Conservation (phyloP, 2,888 invertebrate genomes). For the Elmis aenea region DNA sequence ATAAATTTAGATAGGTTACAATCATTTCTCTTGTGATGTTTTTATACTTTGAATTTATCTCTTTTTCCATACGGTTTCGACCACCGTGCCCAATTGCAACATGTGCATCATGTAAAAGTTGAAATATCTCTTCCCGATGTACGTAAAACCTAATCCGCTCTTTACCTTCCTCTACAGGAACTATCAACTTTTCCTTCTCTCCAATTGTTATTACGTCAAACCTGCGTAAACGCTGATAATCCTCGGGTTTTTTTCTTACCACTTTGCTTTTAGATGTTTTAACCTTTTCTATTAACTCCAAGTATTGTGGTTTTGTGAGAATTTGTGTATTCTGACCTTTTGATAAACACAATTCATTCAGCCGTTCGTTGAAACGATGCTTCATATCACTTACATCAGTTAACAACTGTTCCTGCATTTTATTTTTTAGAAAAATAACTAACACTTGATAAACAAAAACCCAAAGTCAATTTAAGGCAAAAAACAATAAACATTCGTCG, state of each 20-base stretch:
- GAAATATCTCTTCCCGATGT: constrained; percentile 15
- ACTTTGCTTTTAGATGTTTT: constrained; percentile 6
- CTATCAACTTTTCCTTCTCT: constrained; percentile 11
- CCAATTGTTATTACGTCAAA: constrained; percentile 15
- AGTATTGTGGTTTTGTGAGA: constrained; percentile 5
- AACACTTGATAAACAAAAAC: too few species aligned
- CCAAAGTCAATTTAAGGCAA: too few species aligned
- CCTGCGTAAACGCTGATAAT: constrained; percentile 16
- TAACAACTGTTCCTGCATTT: constrained; percentile 2
- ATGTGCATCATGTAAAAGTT: constrained; percentile 17
- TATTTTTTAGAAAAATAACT: too few species aligned
- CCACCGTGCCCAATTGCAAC: constrained; percentile 13
- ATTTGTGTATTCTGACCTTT: constrained; percentile 11
- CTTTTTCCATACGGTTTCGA: constrained; percentile 11
- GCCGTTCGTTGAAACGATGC: background rate
- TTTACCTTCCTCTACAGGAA: constrained; percentile 10
- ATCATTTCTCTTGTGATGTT: constrained; percentile 10
- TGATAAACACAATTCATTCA: constrained; percentile 5
- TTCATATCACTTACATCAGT: too few species aligned
- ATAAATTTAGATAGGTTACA: constrained; percentile 10
- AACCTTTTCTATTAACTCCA: constrained; percentile 6
- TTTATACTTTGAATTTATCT: constrained; percentile 13
- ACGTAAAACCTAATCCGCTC: constrained; percentile 11
- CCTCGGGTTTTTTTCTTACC: constrained; percentile 9
- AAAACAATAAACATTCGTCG: too few species aligned